Percentiles rank a stretch among this genome's conserved stretches.
Evolutionary conservation across 2,888 invertebrate species (phyloP).

Genomic region (Polydrusus pterygomalis): DNA sequence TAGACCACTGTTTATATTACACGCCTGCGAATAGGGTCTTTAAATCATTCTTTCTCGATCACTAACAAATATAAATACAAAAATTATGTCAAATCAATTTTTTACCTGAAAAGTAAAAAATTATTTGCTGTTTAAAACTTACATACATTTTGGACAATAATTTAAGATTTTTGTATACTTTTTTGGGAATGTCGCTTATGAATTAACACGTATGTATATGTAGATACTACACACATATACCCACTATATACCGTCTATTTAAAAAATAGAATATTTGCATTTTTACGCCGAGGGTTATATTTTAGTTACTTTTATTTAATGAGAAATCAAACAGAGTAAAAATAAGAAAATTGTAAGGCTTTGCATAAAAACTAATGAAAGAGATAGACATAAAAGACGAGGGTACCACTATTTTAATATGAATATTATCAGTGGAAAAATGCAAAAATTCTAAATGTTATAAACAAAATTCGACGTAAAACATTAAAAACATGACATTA

Average conservation of each 20-base stretch:
- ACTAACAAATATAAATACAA: conserved; percentile 42
- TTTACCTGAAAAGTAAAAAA: conserved; percentile 43
- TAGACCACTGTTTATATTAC: conserved; percentile 73
- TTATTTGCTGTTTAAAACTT: conserved; percentile 22
- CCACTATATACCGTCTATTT: conserved; percentile 59
- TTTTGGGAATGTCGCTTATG: conserved; percentile 57
- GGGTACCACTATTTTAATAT: too few relatives aligned
- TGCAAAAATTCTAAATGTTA: conserved; percentile 25
- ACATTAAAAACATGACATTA: conserved; percentile 52
- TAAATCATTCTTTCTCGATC: conserved; percentile 51
- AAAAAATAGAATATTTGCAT: conserved; percentile 22
- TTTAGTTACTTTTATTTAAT: too few relatives aligned
- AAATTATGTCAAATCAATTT: conserved; percentile 19
- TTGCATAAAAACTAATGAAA: too few relatives aligned
- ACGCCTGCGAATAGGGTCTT: conserved; percentile 73
- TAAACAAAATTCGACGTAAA: conserved; percentile 54
- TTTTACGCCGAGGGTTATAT: background rate
- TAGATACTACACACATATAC: conserved; percentile 67
- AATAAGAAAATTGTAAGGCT: too few relatives aligned
- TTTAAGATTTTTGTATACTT: conserved; percentile 51
- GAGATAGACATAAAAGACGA: too few relatives aligned
- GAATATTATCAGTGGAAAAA: conserved; percentile 17
- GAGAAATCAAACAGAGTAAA: too few relatives aligned
- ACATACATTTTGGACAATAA: conserved; percentile 37
- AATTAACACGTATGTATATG: conserved; percentile 59